Percentiles rank a stretch among this genome's conserved stretches.
phyloP scores from a whole-genome alignment of 2,113 vertebrate genomes.

The Anguilla rostrata region DNA sequence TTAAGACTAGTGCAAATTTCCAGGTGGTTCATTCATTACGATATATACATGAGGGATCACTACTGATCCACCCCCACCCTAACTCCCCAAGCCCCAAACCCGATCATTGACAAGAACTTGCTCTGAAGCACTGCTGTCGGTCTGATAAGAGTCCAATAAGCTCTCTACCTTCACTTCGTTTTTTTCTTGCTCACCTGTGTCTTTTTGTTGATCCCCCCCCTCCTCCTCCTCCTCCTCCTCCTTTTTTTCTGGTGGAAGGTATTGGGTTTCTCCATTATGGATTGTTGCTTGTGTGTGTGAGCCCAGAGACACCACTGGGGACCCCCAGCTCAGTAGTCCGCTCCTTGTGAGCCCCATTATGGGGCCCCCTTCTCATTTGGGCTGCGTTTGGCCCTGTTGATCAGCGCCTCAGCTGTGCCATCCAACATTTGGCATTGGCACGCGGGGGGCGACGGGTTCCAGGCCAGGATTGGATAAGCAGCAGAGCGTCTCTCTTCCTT shows the following conservation, averaged over 20 bases:
- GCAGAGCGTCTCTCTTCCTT: not conserved
- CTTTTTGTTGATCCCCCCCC: not conserved
- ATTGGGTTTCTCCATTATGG: not conserved
- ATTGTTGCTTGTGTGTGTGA: slow-evolving; percentile 1
- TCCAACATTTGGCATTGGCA: not conserved
- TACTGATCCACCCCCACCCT: not conserved
- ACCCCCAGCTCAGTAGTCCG: not conserved
- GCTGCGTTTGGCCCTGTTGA: not conserved
- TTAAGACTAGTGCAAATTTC: not conserved
- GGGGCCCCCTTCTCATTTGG: no score
- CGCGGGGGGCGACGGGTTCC: not conserved
- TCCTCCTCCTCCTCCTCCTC: no score
- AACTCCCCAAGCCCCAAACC: no score
- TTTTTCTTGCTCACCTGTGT: not conserved
- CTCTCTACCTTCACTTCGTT: not conserved
- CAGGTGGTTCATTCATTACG: not conserved
- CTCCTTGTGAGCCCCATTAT: slow-evolving; percentile 4
- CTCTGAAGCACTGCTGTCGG: not conserved
- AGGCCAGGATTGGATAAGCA: not conserved
- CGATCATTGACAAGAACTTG: not conserved
- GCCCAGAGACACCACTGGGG: not conserved
- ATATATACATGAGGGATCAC: not conserved
- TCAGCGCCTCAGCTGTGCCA: not conserved
- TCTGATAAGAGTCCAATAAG: not conserved
- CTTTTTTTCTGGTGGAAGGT: not conserved